Percentiles rank a stretch among this genome's conserved stretches.
Conservation (phyloP, 2,113 vertebrate genomes). For the Euleptes europaea region DNA sequence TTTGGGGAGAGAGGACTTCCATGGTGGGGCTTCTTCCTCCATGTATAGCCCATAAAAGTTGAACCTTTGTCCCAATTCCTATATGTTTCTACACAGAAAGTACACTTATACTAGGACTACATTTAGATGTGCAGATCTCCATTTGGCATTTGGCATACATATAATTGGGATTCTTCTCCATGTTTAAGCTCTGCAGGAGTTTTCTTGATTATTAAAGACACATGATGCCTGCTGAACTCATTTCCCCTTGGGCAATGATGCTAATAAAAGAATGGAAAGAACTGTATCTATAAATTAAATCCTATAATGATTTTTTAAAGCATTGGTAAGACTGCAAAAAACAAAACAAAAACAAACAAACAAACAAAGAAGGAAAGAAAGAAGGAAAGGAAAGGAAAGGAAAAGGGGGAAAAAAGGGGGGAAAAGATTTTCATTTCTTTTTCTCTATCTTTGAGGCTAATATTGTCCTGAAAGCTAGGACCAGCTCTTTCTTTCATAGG, state of each 20-base stretch:
- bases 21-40: too few relatives aligned
- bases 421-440: constrained; percentile 42
- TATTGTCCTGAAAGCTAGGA: neutral
- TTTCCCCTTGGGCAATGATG: constrained; percentile 54
- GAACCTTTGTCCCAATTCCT: neutral
- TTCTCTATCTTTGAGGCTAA: neutral
- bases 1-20: too few relatives aligned
- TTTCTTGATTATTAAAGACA: constrained; percentile 72
- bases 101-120: neutral
- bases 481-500: neutral
- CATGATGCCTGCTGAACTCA: constrained; percentile 52
- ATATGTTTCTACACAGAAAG: neutral
- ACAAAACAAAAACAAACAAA: too few relatives aligned
- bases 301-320: constrained; percentile 53
- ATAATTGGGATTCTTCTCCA: constrained; percentile 51
- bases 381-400: too few relatives aligned
- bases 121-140: constrained; percentile 51
- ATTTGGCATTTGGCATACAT: constrained; percentile 56
- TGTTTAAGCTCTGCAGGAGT: constrained; percentile 48
- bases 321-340: constrained; percentile 39
- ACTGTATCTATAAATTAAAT: constrained; percentile 58
- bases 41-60: neutral
- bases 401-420: too few relatives aligned
- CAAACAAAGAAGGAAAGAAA: too few relatives aligned
- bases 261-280: constrained; percentile 62